Conservation (phyloP, 2,797 vertebrate genomes). For the Hypotaenidia philippensis region DNA sequence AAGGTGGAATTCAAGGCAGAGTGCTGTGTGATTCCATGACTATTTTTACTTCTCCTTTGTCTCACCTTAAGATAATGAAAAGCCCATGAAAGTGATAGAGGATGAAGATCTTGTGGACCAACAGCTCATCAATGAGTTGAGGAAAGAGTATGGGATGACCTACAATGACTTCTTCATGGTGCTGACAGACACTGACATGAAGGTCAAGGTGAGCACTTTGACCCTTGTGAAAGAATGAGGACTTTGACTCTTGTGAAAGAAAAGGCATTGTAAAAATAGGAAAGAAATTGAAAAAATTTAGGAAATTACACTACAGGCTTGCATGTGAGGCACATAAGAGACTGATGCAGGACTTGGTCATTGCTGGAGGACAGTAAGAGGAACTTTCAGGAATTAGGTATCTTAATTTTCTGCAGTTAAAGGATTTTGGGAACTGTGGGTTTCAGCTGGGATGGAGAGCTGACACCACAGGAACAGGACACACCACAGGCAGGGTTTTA, state of each 20-base stretch:
- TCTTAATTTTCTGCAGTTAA: not conserved
- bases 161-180: constrained; percentile 97
- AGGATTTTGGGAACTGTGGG: not conserved
- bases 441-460: not conserved
- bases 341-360: not conserved
- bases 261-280: not conserved
- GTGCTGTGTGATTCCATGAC: not conserved
- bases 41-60: constrained; percentile 39
- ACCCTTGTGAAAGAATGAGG: not conserved
- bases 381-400: not conserved
- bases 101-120: constrained; percentile 94
- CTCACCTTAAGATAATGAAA: constrained; percentile 91
- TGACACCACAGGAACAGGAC: not conserved
- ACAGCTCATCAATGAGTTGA: constrained; percentile 92
- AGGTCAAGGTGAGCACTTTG: constrained; percentile 87
- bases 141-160: constrained; percentile 94
- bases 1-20: not conserved
- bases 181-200: constrained; percentile 93
- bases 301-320: not conserved
- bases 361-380: not conserved
- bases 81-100: constrained; percentile 92
- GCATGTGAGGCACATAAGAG: not conserved
- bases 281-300: fast-evolving
- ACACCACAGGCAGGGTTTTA: not conserved
- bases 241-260: not conserved